phyloP scores from a whole-genome alignment of 2,797 vertebrate species.

The Tympanoctomys barrerae region DNA sequence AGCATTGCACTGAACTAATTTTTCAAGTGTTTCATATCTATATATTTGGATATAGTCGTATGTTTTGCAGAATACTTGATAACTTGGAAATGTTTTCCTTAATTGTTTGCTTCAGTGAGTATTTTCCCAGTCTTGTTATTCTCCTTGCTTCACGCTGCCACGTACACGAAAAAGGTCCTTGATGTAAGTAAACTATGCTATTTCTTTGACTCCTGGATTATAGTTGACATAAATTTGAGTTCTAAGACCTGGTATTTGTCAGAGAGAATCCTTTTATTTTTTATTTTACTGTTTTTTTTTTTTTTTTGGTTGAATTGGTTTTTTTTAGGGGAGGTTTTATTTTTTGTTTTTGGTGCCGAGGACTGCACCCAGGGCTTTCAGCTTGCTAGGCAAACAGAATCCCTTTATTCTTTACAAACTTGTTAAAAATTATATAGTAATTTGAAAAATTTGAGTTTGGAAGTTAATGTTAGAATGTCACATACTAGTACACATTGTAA shows the following conservation, averaged over 20 bases:
- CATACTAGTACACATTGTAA: conserved; percentile 31
- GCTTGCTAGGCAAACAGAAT: too few relatives aligned
- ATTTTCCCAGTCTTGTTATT: conserved; percentile 99
- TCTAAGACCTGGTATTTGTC: conserved; percentile 29
- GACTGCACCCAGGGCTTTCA: too few relatives aligned
- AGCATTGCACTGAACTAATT: not conserved
- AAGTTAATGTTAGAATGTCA: conserved; percentile 26
- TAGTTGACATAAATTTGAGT: conserved; percentile 10
- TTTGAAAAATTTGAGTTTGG: conserved; percentile 57
- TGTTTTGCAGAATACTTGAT: conserved; percentile 35
- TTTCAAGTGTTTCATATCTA: not conserved
- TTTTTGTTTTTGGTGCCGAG: too few relatives aligned
- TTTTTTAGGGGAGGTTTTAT: too few relatives aligned
- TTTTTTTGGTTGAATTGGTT: too few relatives aligned
- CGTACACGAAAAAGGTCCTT: conserved; percentile 98
- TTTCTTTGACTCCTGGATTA: not conserved
- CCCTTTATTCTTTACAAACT: not conserved
- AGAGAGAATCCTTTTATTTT: not conserved
- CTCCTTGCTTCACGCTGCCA: conserved; percentile 98
- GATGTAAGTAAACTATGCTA: conserved; percentile 93
- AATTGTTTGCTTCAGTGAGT: conserved; percentile 94
- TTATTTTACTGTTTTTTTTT: not conserved
- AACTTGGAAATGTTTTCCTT: conserved; percentile 88
- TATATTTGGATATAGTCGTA: not conserved
- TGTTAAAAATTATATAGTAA: conserved; percentile 41